Base-by-base conservation (phyloP, 1,140 invertebrate species). In the Rhysida immarginata region DNA sequence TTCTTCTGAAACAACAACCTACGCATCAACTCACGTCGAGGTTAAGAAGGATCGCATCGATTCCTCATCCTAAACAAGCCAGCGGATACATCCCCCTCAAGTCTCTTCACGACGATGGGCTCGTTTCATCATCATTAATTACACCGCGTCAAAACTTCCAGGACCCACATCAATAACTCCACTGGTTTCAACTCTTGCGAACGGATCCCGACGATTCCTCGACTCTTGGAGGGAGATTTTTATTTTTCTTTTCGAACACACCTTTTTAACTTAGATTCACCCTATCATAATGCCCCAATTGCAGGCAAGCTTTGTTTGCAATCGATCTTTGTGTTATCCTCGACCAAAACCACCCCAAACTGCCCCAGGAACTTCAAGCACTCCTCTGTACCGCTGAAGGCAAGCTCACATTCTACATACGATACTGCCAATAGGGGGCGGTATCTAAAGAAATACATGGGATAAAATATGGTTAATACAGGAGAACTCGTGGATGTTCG, bases 351-450 rank as follows among this genome's bases (percentile, higher is more conserved):
- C 63, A 92, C 78, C 70, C 77, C 79, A 70, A 87, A 86, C 62
- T 83, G 81, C 69, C 77, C 78, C 68, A 94, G 77, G 79, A 93
- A 95, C 71, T 88, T 81, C 72, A 83, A 74, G 75, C 83, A 87
- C 69, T 89, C 85, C 69, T 83, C 80, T 67, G 71, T 72, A 61
- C 81, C 81, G 65, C 82, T 78, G 78, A 93, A 94, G 64, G 84
- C 87, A 77, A 96, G 79, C 75, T 87, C 82, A 72, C 80, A 79
- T 69, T 78, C 73, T 71, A 95, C 77, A 79, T 84, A 89, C 69
- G 82, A 80, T 74, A 93, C 77, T 64, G 84, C 81, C 75, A 95
- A 77, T 72, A 78, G 81, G 74, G 88, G 90, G 66, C 91, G 88
- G 79, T 90, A 96, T 78, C 92, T 96, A 85, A 61, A 66, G 54